Evolutionary conservation across 2,797 vertebrate species (phyloP).

Genomic region (Gadopsis bispinosus): DNA sequence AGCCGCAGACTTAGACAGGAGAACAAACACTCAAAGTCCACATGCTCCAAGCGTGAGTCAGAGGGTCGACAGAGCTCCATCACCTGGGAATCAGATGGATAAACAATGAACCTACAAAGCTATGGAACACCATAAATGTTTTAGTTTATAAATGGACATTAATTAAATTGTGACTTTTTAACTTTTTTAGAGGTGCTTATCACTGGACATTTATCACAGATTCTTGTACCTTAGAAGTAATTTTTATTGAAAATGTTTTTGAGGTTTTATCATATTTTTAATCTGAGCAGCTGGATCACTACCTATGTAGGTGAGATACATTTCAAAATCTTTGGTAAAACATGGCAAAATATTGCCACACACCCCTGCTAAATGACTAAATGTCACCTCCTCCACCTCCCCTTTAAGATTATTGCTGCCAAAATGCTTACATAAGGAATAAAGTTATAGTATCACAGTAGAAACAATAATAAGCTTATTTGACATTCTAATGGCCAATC

Average conservation of each 20-base stretch:
- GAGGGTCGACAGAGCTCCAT: constrained; percentile 95
- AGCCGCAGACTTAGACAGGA: constrained; percentile 92
- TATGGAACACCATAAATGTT: neutral
- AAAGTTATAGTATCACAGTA: neutral
- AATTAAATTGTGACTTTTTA: neutral
- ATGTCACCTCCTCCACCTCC: neutral
- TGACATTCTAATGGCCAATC: neutral
- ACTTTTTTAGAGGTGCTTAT: neutral
- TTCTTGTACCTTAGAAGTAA: neutral
- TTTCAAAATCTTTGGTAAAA: neutral
- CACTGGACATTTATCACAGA: neutral
- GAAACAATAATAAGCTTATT: neutral
- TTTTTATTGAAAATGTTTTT: neutral
- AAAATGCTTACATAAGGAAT: neutral
- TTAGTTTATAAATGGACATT: neutral
- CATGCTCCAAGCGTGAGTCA: constrained; percentile 95
- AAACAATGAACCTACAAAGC: neutral
- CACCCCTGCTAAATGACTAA: neutral
- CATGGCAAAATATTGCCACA: neutral
- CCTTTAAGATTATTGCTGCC: neutral
- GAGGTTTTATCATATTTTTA: neutral
- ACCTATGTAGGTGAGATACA: neutral
- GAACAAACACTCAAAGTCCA: constrained; percentile 96
- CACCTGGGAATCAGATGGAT: constrained; percentile 77
- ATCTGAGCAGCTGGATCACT: neutral